Conservation (phyloP, 1,140 invertebrate species). For the Tyrophagus putrescentiae region DNA sequence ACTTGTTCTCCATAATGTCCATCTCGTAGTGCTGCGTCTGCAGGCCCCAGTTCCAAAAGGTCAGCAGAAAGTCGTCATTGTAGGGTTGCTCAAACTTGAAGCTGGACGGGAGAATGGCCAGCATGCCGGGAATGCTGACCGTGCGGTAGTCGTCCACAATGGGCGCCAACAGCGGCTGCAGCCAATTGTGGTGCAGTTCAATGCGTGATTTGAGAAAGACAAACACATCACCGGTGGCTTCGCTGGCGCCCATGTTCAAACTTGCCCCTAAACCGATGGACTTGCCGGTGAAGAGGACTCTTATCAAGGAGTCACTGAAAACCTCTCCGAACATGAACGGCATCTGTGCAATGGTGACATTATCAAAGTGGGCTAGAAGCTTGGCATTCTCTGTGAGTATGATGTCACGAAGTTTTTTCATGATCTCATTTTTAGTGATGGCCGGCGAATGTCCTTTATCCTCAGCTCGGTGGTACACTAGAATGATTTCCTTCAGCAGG, state of each 20-base stretch:
- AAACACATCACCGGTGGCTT: conserved; percentile 85
- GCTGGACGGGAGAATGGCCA: not conserved
- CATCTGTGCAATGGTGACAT: too few relatives aligned
- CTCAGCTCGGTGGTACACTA: not conserved
- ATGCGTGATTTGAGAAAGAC: conserved; percentile 83
- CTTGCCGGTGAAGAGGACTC: not conserved
- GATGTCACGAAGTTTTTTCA: too few relatives aligned
- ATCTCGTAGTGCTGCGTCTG: not conserved
- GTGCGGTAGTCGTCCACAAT: conserved; percentile 63
- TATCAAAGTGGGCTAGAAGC: too few relatives aligned
- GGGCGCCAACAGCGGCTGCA: conserved; percentile 79
- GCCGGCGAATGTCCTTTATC: too few relatives aligned
- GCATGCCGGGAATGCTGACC: conserved; percentile 51
- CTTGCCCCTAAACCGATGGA: not conserved
- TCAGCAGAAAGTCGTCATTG: not conserved
- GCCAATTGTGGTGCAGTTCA: conserved; percentile 79
- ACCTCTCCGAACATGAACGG: conserved; percentile 7
- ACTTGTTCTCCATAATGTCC: not conserved
- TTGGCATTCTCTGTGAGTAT: too few relatives aligned
- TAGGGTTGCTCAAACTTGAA: not conserved
- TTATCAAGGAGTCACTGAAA: not conserved
- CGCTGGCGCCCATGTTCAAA: conserved; percentile 50
- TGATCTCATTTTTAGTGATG: too few relatives aligned
- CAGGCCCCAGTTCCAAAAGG: not conserved
- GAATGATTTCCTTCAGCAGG: not conserved